Evolutionary conservation across 1,140 invertebrate species (phyloP), one percentile per base, ranked within the genome.

Genomic region (Galendromus occidentalis): DNA sequence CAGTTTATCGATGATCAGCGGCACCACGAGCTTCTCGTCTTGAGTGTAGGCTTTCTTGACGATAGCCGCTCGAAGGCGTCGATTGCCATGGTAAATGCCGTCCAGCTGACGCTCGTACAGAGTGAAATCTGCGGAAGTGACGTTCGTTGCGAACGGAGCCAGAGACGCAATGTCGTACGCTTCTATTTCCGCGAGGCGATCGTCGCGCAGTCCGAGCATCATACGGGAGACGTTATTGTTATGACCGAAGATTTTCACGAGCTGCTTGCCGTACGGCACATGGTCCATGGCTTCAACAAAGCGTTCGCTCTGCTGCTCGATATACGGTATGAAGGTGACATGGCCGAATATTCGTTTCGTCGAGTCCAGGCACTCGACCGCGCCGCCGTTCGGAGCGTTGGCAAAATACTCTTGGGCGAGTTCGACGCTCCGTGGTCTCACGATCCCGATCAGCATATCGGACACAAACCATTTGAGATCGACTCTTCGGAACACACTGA

Each of bases 301-400:
- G 9, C 51, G 51, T 59, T 59, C 51, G 25, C 25, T 59, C 20
- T 59, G 51, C 22, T 59, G 25, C 25, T 59, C 51, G 22, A 59
- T 59, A 9, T 59, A 59, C 1, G 51, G 51, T 12, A 59, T 17
- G 22, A 20, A 59, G 51, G 51, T 59, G 1, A 59, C 25, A 25
- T 59, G 25, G 51, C 51, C 51, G 22, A 59, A 59, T 29, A 59
- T n/a, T n/a, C 22, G 51, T 59, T 59, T 59, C 14, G 51, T 59
- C 33, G 51, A 59, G 33, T 59, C 51, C 17, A 59, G 51, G 9
- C 51, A 59, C 51, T 59, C 51, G 51, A 59, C 2, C 22, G n/a
- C 51, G 51, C 51, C 51, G 25, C 51, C 51, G 9, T 59, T 22
- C 33, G 33, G 33, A 39, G 9, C 33, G 14, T 17, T 25, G 1